Evolutionary conservation across 2,797 vertebrate species (phyloP).

Genomic region (Pempheris klunzingeri): DNA sequence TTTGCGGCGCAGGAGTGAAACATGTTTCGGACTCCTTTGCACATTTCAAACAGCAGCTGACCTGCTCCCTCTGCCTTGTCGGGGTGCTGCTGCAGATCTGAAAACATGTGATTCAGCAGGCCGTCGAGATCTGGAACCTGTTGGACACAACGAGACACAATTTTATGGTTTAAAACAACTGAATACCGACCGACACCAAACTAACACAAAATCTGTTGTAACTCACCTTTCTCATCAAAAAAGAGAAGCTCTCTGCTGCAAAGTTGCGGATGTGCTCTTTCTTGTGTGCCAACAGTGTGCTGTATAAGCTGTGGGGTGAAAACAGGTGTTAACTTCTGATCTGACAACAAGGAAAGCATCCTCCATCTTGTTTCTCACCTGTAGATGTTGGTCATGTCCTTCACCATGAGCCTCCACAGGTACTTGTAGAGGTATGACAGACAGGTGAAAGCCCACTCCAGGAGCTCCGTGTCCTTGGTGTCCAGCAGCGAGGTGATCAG

Average conservation of each 20-base stretch:
- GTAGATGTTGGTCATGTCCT: constrained; percentile 95
- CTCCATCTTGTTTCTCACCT: constrained; percentile 81
- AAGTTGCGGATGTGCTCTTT: constrained; percentile 97
- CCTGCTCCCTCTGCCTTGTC: constrained; percentile 93
- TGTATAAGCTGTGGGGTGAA: constrained; percentile 89
- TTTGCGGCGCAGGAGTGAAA: constrained; percentile 93
- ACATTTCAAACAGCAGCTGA: constrained; percentile 96
- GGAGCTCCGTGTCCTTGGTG: constrained; percentile 92
- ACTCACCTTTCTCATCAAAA: constrained; percentile 97
- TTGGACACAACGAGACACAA: accelerated
- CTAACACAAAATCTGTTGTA: no score
- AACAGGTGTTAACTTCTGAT: not conserved
- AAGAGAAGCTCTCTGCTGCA: constrained; percentile 98
- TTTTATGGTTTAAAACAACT: not conserved
- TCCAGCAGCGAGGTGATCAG: constrained; percentile 92
- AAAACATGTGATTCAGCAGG: constrained; percentile 91
- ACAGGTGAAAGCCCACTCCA: constrained; percentile 96
- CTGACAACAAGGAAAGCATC: no score
- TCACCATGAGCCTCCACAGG: constrained; percentile 97
- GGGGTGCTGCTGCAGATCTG: constrained; percentile 88
- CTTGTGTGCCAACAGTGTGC: constrained; percentile 93
- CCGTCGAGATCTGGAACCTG: constrained; percentile 92
- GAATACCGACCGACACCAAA: no score
- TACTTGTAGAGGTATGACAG: constrained; percentile 99
- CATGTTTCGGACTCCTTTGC: constrained; percentile 94